Evolutionary conservation across 2,797 vertebrate species (phyloP).

Genomic region (Lepilemur septentrionalis): DNA sequence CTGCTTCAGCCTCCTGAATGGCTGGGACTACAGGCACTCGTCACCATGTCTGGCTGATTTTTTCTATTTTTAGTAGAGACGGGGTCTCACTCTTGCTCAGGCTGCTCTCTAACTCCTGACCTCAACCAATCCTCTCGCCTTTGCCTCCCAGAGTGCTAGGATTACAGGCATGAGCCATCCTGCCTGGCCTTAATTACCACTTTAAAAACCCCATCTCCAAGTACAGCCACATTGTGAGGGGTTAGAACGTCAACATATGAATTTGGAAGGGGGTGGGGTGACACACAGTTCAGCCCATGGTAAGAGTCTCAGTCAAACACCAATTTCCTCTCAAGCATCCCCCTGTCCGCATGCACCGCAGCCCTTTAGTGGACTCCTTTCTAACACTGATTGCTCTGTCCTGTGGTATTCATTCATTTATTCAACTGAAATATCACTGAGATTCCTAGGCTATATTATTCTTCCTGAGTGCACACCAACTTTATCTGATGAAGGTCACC

Average conservation of each 20-base stretch:
- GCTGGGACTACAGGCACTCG: too few relatives aligned
- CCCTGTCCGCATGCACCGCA: neutral
- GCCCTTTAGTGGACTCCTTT: neutral
- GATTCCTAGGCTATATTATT: neutral
- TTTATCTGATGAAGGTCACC: neutral
- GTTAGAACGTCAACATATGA: neutral
- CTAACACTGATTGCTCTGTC: neutral
- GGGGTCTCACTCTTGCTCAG: too few relatives aligned
- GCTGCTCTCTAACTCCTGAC: too few relatives aligned
- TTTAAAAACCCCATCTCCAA: neutral
- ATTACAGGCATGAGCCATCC: too few relatives aligned
- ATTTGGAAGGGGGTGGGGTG: accelerated
- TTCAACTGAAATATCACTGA: neutral
- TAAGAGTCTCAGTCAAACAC: neutral
- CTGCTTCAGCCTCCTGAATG: too few relatives aligned
- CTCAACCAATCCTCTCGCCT: too few relatives aligned
- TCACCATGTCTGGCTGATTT: too few relatives aligned
- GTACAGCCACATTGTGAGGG: neutral
- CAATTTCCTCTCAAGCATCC: neutral
- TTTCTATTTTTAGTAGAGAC: too few relatives aligned
- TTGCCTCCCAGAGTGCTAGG: too few relatives aligned
- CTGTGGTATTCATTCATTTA: neutral
- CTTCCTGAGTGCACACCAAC: neutral
- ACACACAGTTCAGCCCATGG: neutral
- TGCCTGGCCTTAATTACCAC: neutral